Percentiles rank a stretch among this genome's conserved stretches.
These are phyloP conservation scores for Anoplius nigerrimus DNA, from an alignment of 2,888 invertebrate genomes.

Conservation along the genomic window DNA sequence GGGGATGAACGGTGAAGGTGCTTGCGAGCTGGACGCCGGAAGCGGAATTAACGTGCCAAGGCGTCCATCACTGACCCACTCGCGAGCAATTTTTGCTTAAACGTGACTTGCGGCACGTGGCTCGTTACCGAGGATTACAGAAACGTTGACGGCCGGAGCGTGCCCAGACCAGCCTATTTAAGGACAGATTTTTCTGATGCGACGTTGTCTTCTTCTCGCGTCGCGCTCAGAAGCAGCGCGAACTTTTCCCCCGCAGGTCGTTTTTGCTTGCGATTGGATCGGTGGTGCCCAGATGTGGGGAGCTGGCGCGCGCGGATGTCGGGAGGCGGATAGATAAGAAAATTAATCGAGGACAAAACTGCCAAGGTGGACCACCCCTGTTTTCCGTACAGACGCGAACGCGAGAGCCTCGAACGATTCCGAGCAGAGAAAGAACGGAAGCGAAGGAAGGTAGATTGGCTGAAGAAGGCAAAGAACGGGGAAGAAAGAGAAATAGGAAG, in stretches of 20 bases:
- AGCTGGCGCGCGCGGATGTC: too few species aligned
- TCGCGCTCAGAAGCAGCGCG: too few species aligned
- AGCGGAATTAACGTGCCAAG: too few species aligned
- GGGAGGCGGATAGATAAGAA: constrained; percentile 17
- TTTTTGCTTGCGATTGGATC: not conserved
- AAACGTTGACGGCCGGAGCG: too few species aligned
- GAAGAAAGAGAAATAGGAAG: not conserved
- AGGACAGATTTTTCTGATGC: not conserved
- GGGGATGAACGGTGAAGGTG: not conserved
- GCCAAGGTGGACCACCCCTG: constrained; percentile 55
- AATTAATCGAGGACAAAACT: constrained; percentile 45
- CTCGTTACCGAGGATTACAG: constrained; percentile 12
- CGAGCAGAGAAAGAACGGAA: too few species aligned
- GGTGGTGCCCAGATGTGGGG: not conserved
- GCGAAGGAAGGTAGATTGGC: constrained; percentile 6
- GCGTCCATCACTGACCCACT: too few species aligned
- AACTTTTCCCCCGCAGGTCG: too few species aligned
- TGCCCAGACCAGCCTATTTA: not conserved
- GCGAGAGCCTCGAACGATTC: constrained; percentile 25
- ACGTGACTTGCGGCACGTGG: too few species aligned
- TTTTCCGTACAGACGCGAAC: constrained; percentile 48
- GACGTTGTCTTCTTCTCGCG: too few species aligned
- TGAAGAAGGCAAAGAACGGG: not conserved
- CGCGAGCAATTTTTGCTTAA: constrained; percentile 7
- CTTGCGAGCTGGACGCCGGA: not conserved